Conservation (phyloP, 1,140 invertebrate genomes). For the Ceratosolen solmsi region DNA sequence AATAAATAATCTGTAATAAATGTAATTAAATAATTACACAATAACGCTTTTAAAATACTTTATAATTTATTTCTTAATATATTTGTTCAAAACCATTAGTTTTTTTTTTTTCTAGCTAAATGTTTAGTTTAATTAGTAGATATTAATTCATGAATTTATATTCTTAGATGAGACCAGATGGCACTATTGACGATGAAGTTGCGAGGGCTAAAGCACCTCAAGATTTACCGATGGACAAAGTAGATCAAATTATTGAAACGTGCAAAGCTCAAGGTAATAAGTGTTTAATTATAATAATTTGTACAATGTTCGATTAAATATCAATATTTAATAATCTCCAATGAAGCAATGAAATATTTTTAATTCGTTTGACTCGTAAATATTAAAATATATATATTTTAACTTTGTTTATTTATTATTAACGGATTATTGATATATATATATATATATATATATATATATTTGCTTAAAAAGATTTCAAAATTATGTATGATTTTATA, state of each 20-base stretch:
- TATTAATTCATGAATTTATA: not conserved
- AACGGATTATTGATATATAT: too few relatives aligned
- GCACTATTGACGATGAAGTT: constrained; percentile 56
- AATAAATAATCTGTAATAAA: too few relatives aligned
- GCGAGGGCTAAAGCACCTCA: constrained; percentile 54
- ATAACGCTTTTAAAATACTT: not conserved
- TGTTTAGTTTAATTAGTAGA: not conserved
- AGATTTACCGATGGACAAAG: constrained; percentile 47
- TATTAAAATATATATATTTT: not conserved
- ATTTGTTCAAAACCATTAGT: not conserved
- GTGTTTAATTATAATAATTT: not conserved
- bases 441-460: too few relatives aligned
- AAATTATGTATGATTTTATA: not conserved
- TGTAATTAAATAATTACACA: not conserved
- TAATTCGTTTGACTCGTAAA: too few relatives aligned
- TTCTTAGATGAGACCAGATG: constrained; percentile 58
- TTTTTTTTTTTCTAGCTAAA: not conserved
- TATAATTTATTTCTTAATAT: not conserved
- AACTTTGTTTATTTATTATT: too few relatives aligned
- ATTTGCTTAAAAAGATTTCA: too few relatives aligned
- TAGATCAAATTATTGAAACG: constrained; percentile 15
- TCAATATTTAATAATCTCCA: too few relatives aligned
- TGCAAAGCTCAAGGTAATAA: constrained; percentile 21
- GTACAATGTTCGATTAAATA: too few relatives aligned
- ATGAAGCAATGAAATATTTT: too few relatives aligned